Evolutionary conservation across 2,113 vertebrate genomes (phyloP), one percentile per base, ranked within the genome.

Genomic region (Microtus montanus): DNA sequence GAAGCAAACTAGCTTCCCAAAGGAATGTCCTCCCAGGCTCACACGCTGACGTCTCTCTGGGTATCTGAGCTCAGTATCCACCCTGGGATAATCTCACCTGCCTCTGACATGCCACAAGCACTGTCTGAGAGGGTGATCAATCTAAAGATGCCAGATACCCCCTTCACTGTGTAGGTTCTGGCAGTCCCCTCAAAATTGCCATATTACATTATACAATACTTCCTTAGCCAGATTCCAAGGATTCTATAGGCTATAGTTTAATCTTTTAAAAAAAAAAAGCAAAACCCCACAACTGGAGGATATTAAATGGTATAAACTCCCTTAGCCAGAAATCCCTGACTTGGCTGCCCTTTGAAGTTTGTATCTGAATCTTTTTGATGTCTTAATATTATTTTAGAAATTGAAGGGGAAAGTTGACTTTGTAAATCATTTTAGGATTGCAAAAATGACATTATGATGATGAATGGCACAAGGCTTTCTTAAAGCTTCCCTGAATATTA

Each of bases 271-370:
- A 58, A 58, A 58, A 20, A 58, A 58, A 58, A 54, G 58, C 58
- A 58, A 58, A 58, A 58, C 1, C 17, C 58, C 58, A 58, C 35
- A 41, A 98, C 98, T 97, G 98, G 97, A 98, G 98, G 98, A 98
- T 99, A 99, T 99, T 99, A 98, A 99, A 98, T 98, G 98, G 98
- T 98, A 98, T 98, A 97, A 98, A 98, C 98, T 98, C 98, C 98
- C 98, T 99, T 98, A 98, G 97, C 97, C 97, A 98, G 98, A 98
- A 98, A 98, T 99, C 98, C 98, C 98, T 97, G 98, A 98, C 98
- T 98, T 98, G 98, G 80, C 97, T 98, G 91, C 89, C 95, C 97
- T 99, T 99, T 99, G 98, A 99, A 98, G 98, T 98, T 98, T 98
- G 58, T 97, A 96, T 98, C 97, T 97, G 97, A 98, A 98, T 98